A percentile compares a stretch with the other conserved stretches of the same genome.
Evolutionary conservation across 92 coral and sea anemone species (phyloP).

Genomic region (Scolanthus callimorphus): DNA sequence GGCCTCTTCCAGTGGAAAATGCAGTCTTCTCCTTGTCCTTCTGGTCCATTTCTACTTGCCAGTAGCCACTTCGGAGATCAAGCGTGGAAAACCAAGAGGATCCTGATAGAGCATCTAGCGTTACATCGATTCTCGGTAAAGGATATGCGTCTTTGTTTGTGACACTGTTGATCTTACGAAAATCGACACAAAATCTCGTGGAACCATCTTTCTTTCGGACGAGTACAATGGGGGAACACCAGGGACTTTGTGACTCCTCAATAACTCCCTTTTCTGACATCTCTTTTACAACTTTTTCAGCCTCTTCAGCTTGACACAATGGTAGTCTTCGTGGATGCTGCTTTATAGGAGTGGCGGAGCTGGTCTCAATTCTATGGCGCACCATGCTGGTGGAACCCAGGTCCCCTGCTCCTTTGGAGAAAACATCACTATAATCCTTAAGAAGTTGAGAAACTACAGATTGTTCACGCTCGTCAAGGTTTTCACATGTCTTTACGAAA

Average conservation of each 20-base stretch:
- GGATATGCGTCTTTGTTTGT: neutral
- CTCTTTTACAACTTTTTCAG: no score
- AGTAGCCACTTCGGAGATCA: neutral
- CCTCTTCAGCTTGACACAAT: neutral
- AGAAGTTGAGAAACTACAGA: neutral
- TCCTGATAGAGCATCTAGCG: neutral
- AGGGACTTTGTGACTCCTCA: neutral
- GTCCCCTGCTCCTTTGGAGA: no score
- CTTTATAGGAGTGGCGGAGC: neutral
- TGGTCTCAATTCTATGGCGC: neutral
- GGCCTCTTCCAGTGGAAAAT: no score
- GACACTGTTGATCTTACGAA: neutral
- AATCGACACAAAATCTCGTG: neutral
- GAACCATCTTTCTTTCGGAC: neutral
- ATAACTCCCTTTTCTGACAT: no score
- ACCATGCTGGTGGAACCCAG: neutral
- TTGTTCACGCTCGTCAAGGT: neutral
- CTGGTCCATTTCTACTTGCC: neutral
- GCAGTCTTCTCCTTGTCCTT: slow-evolving; percentile 1
- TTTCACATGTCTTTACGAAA: neutral
- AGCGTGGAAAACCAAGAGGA: neutral
- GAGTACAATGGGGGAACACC: neutral
- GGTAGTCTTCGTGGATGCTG: neutral
- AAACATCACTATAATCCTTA: neutral
- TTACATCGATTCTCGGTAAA: neutral